Conservation (phyloP, 2,113 vertebrate species). For the Brienomyrus brachyistius region DNA sequence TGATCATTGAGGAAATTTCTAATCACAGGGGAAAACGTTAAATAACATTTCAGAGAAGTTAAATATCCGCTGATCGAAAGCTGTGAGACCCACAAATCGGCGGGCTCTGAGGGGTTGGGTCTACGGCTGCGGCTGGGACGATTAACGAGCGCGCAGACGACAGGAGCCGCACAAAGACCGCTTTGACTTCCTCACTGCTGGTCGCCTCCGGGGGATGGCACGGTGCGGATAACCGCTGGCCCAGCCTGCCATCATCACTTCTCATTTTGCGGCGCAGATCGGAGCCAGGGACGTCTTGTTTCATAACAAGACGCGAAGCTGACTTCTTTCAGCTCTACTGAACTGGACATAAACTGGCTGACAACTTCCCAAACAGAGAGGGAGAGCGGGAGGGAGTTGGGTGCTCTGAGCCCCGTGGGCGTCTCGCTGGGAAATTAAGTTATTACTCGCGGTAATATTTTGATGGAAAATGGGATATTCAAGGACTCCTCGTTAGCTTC, state of each 20-base stretch:
- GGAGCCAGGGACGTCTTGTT: slow-evolving; percentile 65
- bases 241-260: slow-evolving; percentile 47
- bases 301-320: slow-evolving; percentile 71
- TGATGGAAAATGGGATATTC: slow-evolving; percentile 34
- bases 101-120: slow-evolving; percentile 46
- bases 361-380: slow-evolving; percentile 64
- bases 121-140: slow-evolving; percentile 55
- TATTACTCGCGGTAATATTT: slow-evolving; percentile 47
- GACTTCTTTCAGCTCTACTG: slow-evolving; percentile 77
- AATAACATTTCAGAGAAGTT: slow-evolving; percentile 46
- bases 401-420: slow-evolving; percentile 47
- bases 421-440: slow-evolving; percentile 50
- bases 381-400: slow-evolving; percentile 35
- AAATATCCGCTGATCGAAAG: slow-evolving; percentile 50
- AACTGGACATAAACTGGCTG: slow-evolving; percentile 66
- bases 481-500: slow-evolving; percentile 7
- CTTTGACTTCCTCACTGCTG: slow-evolving; percentile 72
- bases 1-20: not conserved
- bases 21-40: not conserved
- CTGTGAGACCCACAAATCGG: slow-evolving; percentile 49
- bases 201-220: slow-evolving; percentile 48
- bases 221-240: slow-evolving; percentile 34
- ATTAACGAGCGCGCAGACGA: slow-evolving; percentile 64
- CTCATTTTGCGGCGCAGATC: slow-evolving; percentile 48
- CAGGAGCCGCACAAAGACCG: slow-evolving; percentile 61